phyloP scores from a whole-genome alignment of 2,797 vertebrate species.

The Mareca penelope region DNA sequence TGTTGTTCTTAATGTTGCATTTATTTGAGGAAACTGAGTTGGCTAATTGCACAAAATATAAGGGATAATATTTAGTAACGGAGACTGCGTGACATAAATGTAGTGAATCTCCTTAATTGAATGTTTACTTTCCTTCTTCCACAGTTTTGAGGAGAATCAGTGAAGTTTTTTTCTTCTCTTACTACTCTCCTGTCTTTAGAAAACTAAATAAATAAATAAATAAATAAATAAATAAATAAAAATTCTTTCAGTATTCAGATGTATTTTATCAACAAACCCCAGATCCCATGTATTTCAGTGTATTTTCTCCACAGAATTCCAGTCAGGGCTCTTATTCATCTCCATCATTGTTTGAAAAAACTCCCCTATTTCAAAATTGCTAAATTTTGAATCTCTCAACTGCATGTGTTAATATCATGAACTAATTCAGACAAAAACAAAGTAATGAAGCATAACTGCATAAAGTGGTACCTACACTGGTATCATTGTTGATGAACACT shows the following conservation, averaged over 20 bases:
- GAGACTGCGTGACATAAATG: not conserved
- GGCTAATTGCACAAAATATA: slow-evolving; percentile 1
- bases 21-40: slow-evolving; percentile 20
- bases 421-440: not conserved
- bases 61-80: slow-evolving; percentile 8
- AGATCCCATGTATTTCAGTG: not conserved
- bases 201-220: not conserved
- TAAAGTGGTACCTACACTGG: not conserved
- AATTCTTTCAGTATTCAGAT: not conserved
- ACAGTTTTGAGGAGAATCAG: not conserved
- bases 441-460: not conserved
- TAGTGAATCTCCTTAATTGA: not conserved
- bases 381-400: not conserved
- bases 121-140: not conserved
- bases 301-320: not conserved
- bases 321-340: not conserved
- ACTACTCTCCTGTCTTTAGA: not conserved
- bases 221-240: not conserved
- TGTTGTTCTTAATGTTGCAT: not conserved
- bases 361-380: not conserved
- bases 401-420: not conserved
- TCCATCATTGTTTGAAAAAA: not conserved
- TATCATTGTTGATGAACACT: not conserved
- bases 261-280: not conserved
- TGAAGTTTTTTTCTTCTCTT: not conserved